A percentile compares a stretch with the other conserved stretches of the same genome.
Evolutionary conservation across 1,140 invertebrate genomes (phyloP).

Genomic region (Lerema accius): DNA sequence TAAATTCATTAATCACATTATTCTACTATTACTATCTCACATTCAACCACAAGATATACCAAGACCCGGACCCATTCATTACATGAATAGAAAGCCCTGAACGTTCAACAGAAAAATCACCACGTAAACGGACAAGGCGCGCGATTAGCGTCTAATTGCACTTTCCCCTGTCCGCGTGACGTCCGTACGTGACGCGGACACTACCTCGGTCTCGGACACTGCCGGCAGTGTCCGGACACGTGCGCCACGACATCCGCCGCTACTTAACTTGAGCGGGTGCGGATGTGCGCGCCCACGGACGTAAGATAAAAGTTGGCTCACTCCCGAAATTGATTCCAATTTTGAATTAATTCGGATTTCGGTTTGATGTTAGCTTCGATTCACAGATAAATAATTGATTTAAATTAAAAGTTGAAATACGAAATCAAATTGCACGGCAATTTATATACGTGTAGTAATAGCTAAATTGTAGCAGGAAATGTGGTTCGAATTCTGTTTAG

Average conservation of each 20-base stretch:
- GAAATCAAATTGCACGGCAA: too few relatives aligned
- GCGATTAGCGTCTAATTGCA: conserved; percentile 6
- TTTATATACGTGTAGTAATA: too few relatives aligned
- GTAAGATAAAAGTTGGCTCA: background rate
- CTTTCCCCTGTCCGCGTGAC: conserved; percentile 17
- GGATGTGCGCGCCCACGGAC: background rate
- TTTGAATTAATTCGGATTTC: background rate
- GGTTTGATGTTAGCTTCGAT: too few relatives aligned
- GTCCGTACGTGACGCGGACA: background rate
- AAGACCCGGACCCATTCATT: too few relatives aligned
- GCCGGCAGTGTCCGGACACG: background rate
- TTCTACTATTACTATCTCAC: too few relatives aligned
- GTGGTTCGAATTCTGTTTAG: too few relatives aligned
- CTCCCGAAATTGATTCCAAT: background rate
- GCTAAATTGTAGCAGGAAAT: too few relatives aligned
- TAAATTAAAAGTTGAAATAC: too few relatives aligned
- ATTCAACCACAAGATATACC: too few relatives aligned
- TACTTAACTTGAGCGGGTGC: background rate
- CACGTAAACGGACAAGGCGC: background rate
- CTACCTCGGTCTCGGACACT: background rate
- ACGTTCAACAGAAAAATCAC: background rate
- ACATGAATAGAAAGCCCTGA: too few relatives aligned
- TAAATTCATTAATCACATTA: too few relatives aligned
- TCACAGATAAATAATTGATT: too few relatives aligned
- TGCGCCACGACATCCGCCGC: conserved; percentile 10